A percentile compares a stretch with the other conserved stretches of the same genome.
Conservation (phyloP, 2,888 invertebrate genomes). For the Pseudococcus viburni region DNA sequence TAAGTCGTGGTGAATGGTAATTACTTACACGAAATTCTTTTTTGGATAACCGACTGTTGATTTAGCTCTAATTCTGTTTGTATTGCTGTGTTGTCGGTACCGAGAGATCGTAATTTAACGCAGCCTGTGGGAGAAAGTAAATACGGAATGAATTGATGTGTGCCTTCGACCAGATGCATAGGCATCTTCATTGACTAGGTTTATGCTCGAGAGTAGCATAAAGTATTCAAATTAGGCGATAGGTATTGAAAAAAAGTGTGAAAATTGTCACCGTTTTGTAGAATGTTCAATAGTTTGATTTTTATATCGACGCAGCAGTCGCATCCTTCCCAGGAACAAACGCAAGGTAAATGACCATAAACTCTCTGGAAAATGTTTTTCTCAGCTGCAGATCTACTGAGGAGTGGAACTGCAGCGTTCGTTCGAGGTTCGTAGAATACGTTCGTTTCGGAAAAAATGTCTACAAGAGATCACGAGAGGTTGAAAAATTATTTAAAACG, state of each 20-base stretch:
- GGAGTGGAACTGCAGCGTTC: constrained; percentile 36
- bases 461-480: not conserved
- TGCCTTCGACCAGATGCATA: not conserved
- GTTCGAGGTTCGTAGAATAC: constrained; percentile 54
- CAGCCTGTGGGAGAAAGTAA: constrained; percentile 30
- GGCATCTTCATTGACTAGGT: not conserved
- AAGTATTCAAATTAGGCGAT: not conserved
- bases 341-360: constrained; percentile 60
- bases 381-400: not conserved
- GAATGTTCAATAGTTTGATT: constrained; percentile 23
- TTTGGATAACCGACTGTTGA: not conserved
- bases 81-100: not conserved
- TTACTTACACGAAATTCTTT: constrained; percentile 51
- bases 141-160: not conserved
- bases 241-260: not conserved
- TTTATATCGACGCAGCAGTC: constrained; percentile 61
- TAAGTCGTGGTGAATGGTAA: not conserved
- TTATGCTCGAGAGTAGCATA: not conserved
- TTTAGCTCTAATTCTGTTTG: constrained; percentile 25
- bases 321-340: constrained; percentile 28
- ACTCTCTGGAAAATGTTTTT: constrained; percentile 1
- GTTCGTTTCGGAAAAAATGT: constrained; percentile 34
- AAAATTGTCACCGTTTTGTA: not conserved
- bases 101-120: not conserved
- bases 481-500: not conserved